These are phyloP conservation scores for Notarius lentiginosus DNA, from an alignment of 2,113 vertebrate genomes.

Conservation along the genomic window DNA sequence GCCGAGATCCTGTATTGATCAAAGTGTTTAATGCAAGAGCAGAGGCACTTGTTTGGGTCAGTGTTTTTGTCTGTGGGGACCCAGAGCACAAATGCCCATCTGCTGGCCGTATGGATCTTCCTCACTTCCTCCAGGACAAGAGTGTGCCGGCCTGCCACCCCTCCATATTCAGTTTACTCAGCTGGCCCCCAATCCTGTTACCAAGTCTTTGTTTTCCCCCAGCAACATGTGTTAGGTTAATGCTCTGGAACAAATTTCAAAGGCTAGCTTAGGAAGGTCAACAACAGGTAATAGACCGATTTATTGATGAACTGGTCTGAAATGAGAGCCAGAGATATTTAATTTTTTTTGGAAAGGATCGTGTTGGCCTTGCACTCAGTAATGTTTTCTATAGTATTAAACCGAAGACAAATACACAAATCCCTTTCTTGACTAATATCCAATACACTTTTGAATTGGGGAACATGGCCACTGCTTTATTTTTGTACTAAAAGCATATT, in stretches of 20 bases:
- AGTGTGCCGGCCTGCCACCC: conserved; percentile 63
- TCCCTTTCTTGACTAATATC: background rate
- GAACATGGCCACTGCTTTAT: background rate
- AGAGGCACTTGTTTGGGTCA: conserved; percentile 85
- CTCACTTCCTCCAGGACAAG: conserved; percentile 76
- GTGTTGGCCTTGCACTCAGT: conserved; percentile 33
- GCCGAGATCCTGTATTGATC: conserved; percentile 86
- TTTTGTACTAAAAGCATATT: conserved; percentile 29
- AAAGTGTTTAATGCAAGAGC: conserved; percentile 86
- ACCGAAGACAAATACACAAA: conserved; percentile 42
- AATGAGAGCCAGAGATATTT: conserved; percentile 37
- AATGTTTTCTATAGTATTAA: background rate
- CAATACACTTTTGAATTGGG: conserved; percentile 5
- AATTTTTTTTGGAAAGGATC: background rate
- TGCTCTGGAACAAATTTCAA: conserved; percentile 78
- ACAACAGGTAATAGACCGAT: conserved; percentile 73
- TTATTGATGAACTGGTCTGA: conserved; percentile 66
- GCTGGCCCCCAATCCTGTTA: conserved; percentile 73
- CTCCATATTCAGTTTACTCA: conserved; percentile 72
- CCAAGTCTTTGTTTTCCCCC: conserved; percentile 74
- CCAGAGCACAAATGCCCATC: conserved; percentile 86
- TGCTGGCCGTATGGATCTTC: conserved; percentile 84
- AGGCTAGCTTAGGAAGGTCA: conserved; percentile 69
- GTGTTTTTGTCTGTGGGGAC: conserved; percentile 78
- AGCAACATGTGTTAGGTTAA: conserved; percentile 79